Percentiles rank a stretch among this genome's conserved stretches.
Evolutionary conservation across 2,888 invertebrate genomes (phyloP).

Genomic region (Bellardia pandia): DNA sequence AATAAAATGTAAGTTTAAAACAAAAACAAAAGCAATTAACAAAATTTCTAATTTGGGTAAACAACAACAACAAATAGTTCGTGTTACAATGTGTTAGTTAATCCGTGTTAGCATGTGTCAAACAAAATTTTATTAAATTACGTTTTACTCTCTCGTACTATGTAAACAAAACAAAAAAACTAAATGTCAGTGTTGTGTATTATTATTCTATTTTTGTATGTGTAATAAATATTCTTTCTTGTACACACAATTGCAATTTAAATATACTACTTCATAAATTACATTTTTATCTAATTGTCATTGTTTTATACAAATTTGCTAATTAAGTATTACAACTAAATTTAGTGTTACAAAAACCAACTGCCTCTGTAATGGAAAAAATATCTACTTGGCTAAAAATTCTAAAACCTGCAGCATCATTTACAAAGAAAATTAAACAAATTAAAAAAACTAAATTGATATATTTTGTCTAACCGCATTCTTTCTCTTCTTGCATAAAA

Average conservation of each 20-base stretch:
- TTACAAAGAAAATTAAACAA: constrained; percentile 4
- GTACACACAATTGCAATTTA: constrained; percentile 45
- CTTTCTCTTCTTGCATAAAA: constrained; percentile 44
- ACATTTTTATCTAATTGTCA: constrained; percentile 27
- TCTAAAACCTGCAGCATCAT: constrained; percentile 47
- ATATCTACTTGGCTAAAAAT: constrained; percentile 42
- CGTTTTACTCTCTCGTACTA: neutral
- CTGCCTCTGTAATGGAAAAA: constrained; percentile 36
- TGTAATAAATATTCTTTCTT: constrained; percentile 23
- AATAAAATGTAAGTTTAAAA: neutral
- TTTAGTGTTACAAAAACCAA: constrained; percentile 20
- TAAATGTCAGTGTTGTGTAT: constrained; percentile 31
- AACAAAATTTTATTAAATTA: constrained; percentile 14
- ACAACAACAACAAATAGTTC: constrained; percentile 1
- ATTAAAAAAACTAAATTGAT: constrained; percentile 70
- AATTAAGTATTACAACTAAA: constrained; percentile 52
- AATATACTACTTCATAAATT: constrained; percentile 15
- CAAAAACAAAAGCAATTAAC: constrained; percentile 19
- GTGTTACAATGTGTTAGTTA: constrained; percentile 32
- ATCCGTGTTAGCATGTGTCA: constrained; percentile 67
- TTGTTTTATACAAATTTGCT: neutral
- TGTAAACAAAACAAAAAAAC: neutral
- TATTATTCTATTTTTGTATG: constrained; percentile 3
- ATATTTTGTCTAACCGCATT: constrained; percentile 79
- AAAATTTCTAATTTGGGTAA: constrained; percentile 13